phyloP scores from a whole-genome alignment of 2,888 invertebrate species.

The Drosophila neonasuta region DNA sequence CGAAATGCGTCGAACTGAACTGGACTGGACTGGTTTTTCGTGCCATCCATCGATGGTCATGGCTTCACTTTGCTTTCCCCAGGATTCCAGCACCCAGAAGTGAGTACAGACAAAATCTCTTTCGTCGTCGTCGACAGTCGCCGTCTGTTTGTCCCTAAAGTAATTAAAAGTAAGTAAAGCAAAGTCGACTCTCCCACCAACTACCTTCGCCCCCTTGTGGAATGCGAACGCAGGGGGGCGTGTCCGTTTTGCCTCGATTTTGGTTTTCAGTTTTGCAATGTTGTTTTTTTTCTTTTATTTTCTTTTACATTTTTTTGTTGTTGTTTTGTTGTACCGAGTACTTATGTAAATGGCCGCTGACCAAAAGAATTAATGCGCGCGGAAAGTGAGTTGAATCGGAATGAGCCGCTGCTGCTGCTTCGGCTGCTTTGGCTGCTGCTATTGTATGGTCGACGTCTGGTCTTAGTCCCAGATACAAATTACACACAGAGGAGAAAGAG shows the following conservation, averaged over 20 bases:
- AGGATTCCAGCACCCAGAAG: not conserved
- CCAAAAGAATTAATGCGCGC: constrained; percentile 68
- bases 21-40: constrained; percentile 3
- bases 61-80: constrained; percentile 6
- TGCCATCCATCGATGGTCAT: constrained; percentile 55
- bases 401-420: constrained; percentile 42
- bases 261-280: constrained; percentile 39
- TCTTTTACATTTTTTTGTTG: constrained; percentile 20
- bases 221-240: constrained; percentile 17
- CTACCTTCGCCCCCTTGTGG: not conserved
- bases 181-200: constrained; percentile 33
- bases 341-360: constrained; percentile 66
- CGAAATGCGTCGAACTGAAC: constrained; percentile 32
- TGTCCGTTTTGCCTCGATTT: constrained; percentile 33
- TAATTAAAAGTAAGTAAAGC: constrained; percentile 76
- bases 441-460: constrained; percentile 1
- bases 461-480: not conserved
- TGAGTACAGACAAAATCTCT: constrained; percentile 5
- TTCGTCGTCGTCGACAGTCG: constrained; percentile 30
- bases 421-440: not conserved
- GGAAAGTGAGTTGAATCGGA: constrained; percentile 61
- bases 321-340: constrained; percentile 41
- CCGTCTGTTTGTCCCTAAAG: constrained; percentile 69
- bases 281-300: constrained; percentile 23
- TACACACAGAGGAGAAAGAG: not conserved